Percentiles rank a stretch among this genome's conserved stretches.
Evolutionary conservation across 1,140 invertebrate species (phyloP).

Genomic region (Ptiloglossa arizonensis): DNA sequence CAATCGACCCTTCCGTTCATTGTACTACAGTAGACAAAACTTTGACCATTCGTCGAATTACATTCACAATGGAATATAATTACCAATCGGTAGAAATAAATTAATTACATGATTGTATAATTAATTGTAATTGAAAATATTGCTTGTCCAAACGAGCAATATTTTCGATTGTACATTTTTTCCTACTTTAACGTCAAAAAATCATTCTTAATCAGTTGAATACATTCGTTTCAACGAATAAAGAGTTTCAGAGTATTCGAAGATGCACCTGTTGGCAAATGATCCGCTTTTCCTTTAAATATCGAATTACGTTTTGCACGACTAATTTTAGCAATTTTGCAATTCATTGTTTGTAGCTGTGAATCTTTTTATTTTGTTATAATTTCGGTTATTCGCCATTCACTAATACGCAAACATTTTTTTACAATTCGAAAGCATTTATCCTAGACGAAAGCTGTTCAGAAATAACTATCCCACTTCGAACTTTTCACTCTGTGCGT

Average conservation of each 20-base stretch:
- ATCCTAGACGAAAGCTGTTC: constrained; percentile 33
- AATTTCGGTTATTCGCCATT: neutral
- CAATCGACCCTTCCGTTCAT: constrained; percentile 43
- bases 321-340: constrained; percentile 48
- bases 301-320: constrained; percentile 41
- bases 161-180: too few species aligned
- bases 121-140: too few species aligned
- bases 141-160: too few species aligned
- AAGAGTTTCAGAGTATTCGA: neutral
- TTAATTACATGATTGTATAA: neutral
- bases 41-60: neutral
- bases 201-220: neutral
- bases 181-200: too few species aligned
- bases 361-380: neutral
- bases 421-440: constrained; percentile 9
- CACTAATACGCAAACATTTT: neutral
- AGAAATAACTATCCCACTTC: constrained; percentile 49
- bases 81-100: neutral
- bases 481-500: constrained; percentile 36
- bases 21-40: neutral
- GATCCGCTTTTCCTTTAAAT: constrained; percentile 39
- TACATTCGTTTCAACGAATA: constrained; percentile 2
- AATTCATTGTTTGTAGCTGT: constrained; percentile 36
- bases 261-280: constrained; percentile 21
- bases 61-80: neutral